Percentiles rank a stretch among this genome's conserved stretches.
Evolutionary conservation across 2,888 invertebrate species (phyloP).

Genomic region (Drosophila mulleri): DNA sequence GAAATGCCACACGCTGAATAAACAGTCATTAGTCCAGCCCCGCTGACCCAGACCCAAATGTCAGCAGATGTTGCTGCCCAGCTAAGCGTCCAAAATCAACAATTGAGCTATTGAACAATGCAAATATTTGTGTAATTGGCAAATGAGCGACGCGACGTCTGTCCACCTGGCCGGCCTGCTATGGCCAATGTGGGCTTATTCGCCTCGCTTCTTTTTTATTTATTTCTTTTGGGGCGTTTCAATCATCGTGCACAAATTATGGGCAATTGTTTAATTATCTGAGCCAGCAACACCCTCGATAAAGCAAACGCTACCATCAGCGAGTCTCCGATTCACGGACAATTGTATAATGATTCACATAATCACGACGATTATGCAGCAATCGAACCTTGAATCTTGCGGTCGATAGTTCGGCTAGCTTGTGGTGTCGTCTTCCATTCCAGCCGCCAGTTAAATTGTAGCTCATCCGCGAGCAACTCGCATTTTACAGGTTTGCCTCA

Average conservation of each 20-base stretch:
- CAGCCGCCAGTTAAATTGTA: conserved; percentile 37
- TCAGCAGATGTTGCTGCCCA: conserved; percentile 21
- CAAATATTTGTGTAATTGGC: conserved; percentile 62
- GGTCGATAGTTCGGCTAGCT: conserved; percentile 30
- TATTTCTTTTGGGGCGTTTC: conserved; percentile 48
- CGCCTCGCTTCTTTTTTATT: conserved; percentile 10
- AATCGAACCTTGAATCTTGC: conserved; percentile 66
- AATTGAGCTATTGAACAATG: conserved; percentile 49
- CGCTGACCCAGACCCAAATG: conserved; percentile 73
- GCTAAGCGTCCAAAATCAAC: conserved; percentile 28
- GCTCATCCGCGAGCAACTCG: conserved; percentile 35
- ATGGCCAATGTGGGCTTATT: conserved; percentile 38
- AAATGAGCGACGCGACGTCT: conserved; percentile 17
- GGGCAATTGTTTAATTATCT: conserved; percentile 75
- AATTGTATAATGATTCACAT: conserved; percentile 67
- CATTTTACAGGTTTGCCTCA: conserved; percentile 18
- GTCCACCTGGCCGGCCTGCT: conserved; percentile 48
- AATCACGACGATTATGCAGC: conserved; percentile 72
- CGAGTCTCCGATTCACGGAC: conserved; percentile 42
- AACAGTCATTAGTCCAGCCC: conserved; percentile 49
- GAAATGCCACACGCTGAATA: conserved; percentile 45
- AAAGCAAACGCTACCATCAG: conserved; percentile 16
- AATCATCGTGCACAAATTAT: conserved; percentile 73
- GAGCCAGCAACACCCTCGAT: conserved; percentile 64
- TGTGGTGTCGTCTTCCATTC: conserved; percentile 48